These are phyloP conservation scores for Bagarius yarrelli DNA, from an alignment of 2,113 vertebrate genomes.

Conservation along the genomic window DNA sequence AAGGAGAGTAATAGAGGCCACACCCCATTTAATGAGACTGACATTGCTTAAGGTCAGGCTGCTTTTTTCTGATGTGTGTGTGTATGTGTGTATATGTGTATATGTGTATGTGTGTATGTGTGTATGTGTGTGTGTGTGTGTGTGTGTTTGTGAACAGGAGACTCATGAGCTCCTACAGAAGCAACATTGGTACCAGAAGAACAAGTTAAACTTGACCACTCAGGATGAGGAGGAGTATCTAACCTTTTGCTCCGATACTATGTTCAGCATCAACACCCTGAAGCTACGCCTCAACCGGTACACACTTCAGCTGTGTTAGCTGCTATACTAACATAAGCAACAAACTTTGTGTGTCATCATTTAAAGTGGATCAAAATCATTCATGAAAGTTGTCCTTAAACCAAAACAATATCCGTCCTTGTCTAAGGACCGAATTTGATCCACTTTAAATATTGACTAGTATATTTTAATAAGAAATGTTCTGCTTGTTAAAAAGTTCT, in stretches of 20 bases:
- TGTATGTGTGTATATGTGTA: too few species aligned
- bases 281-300: slow-evolving; percentile 71
- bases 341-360: too few species aligned
- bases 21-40: background rate
- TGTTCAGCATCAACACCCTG: slow-evolving; percentile 67
- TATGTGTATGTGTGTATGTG: background rate
- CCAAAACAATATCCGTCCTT: too few species aligned
- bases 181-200: slow-evolving; percentile 75
- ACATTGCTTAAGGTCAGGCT: background rate
- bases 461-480: too few species aligned
- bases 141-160: slow-evolving; percentile 60
- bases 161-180: slow-evolving; percentile 72
- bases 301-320: background rate
- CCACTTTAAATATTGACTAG: too few species aligned
- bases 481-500: too few species aligned
- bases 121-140: background rate
- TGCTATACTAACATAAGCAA: background rate
- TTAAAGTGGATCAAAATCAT: too few species aligned
- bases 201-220: slow-evolving; percentile 58
- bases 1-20: background rate
- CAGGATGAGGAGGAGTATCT: slow-evolving; percentile 69
- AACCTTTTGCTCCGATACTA: slow-evolving; percentile 66
- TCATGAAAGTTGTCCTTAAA: too few species aligned
- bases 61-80: too few species aligned
- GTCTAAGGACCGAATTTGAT: too few species aligned